Conservation (phyloP, 1,140 invertebrate genomes). For the Aricia agestis region DNA sequence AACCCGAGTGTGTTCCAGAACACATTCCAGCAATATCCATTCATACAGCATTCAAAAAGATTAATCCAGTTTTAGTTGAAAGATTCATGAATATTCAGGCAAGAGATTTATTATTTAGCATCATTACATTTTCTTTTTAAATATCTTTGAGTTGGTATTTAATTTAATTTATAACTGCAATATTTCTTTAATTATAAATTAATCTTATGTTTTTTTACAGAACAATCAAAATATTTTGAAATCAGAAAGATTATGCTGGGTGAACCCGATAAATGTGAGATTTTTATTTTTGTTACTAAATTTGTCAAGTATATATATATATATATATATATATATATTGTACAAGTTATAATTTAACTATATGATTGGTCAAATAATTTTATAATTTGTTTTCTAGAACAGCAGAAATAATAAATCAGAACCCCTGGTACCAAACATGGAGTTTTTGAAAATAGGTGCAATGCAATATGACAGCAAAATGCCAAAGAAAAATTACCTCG, state of each 20-base stretch:
- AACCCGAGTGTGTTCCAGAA: slow-evolving; percentile 69
- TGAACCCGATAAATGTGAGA: slow-evolving; percentile 59
- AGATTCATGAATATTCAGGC: slow-evolving; percentile 62
- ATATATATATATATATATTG: no score
- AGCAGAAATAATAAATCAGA: slow-evolving; percentile 49
- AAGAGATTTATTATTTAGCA: slow-evolving; percentile 25
- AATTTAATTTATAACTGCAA: no score
- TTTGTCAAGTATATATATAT: no score
- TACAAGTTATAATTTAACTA: no score
- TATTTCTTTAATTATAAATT: not conserved
- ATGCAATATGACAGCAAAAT: slow-evolving; percentile 50
- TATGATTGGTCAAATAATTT: not conserved
- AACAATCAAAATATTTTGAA: slow-evolving; percentile 38
- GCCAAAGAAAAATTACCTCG: slow-evolving; percentile 55
- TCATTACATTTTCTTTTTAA: slow-evolving; percentile 19
- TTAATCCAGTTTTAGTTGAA: slow-evolving; percentile 46
- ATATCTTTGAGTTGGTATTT: no score
- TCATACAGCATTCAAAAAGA: slow-evolving; percentile 60
- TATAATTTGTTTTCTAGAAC: slow-evolving; percentile 19
- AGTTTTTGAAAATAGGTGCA: slow-evolving; percentile 58
- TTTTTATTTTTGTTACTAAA: slow-evolving; percentile 8
- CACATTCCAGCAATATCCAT: slow-evolving; percentile 60
- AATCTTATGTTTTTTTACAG: slow-evolving; percentile 41
- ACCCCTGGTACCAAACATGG: slow-evolving; percentile 60
- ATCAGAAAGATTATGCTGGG: slow-evolving; percentile 44